These are phyloP conservation scores for Scomber colias DNA, from an alignment of 2,113 vertebrate genomes.

Conservation along the genomic window DNA sequence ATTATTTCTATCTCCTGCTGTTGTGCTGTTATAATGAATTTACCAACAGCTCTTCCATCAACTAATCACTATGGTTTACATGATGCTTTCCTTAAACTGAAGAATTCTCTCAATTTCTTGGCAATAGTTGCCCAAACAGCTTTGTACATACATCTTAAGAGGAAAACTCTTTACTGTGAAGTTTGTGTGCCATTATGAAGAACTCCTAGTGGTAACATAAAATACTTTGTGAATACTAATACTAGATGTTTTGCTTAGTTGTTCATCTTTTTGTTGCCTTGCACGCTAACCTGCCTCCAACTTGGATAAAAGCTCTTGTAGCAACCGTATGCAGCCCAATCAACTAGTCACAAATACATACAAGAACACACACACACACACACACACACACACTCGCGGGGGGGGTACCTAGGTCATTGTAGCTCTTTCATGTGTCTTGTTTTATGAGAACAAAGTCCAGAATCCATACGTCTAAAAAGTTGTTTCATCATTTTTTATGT, in stretches of 20 bases:
- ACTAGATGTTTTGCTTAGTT: conserved; percentile 1
- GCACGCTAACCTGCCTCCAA: conserved; percentile 17
- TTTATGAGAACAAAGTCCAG: conserved; percentile 60
- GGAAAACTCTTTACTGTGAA: neutral
- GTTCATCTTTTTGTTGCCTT: conserved; percentile 23
- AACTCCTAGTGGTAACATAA: conserved; percentile 4
- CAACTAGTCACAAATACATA: conserved; percentile 39
- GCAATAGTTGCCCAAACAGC: neutral
- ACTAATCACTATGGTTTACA: neutral
- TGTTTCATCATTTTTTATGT: conserved; percentile 55
- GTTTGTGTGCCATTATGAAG: conserved; percentile 38
- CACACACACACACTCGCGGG: conserved; percentile 10
- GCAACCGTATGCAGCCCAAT: conserved; percentile 28
- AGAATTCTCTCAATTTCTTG: neutral
- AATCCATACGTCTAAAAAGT: conserved; percentile 27
- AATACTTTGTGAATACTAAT: conserved; percentile 4
- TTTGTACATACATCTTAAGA: neutral
- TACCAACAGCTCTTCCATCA: neutral
- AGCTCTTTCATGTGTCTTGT: conserved; percentile 53
- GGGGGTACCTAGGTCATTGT: conserved; percentile 42
- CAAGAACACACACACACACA: conserved; percentile 28
- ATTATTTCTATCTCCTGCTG: conserved; percentile 47
- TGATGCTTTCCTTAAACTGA: neutral
- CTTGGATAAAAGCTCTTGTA: conserved; percentile 49
- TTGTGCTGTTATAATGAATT: conserved; percentile 11